Evolutionary conservation across 2,113 vertebrate species (phyloP).

Genomic region (Sinocyclocheilus grahami): DNA sequence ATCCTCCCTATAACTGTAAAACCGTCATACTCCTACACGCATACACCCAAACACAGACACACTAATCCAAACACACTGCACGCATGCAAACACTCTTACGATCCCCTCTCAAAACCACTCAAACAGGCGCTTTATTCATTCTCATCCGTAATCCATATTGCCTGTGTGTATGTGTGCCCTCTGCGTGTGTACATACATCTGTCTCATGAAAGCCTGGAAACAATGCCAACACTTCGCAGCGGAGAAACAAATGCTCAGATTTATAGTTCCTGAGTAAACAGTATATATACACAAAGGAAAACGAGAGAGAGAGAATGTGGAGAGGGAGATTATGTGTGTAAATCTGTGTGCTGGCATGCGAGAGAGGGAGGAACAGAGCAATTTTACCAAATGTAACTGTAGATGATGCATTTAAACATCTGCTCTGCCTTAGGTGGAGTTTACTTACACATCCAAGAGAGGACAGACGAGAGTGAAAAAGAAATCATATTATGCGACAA

Average conservation of each 20-base stretch:
- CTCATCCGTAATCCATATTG: not conserved
- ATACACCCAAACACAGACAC: conserved; percentile 19
- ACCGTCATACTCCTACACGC: conserved; percentile 15
- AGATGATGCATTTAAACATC: conserved; percentile 53
- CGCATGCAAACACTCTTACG: conserved; percentile 3
- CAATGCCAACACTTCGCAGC: not conserved
- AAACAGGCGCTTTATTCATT: not conserved
- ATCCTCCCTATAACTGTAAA: conserved; percentile 47
- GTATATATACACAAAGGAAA: conserved; percentile 11
- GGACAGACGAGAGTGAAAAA: not conserved
- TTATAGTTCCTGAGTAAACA: conserved; percentile 34
- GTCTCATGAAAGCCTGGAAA: conserved; percentile 16
- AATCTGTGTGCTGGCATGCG: not conserved
- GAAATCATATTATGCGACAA: not conserved
- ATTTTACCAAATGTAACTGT: conserved; percentile 36
- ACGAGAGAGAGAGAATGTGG: not conserved
- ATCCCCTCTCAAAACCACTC: not conserved
- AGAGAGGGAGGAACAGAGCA: conserved; percentile 7
- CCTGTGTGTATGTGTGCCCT: conserved; percentile 8
- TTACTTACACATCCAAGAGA: conserved; percentile 22
- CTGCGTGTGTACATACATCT: not conserved
- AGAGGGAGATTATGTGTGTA: not conserved
- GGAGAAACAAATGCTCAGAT: conserved; percentile 32
- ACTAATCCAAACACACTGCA: conserved; percentile 22
- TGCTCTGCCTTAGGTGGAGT: conserved; percentile 59